Evolutionary conservation across 2,888 invertebrate genomes (phyloP).

Genomic region (Notodonta dromedarius): DNA sequence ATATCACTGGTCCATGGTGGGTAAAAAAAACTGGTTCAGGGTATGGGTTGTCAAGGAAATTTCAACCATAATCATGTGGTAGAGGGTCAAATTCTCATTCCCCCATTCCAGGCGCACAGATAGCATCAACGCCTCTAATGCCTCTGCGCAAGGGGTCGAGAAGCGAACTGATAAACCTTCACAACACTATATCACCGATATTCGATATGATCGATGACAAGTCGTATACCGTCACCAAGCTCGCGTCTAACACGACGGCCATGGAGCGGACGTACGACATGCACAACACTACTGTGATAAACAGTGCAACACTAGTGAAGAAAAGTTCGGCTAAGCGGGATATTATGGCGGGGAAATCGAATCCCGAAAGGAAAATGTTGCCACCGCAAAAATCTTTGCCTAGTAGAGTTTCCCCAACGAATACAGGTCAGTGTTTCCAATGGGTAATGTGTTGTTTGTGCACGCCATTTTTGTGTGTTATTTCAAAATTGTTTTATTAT

Average conservation of each 20-base stretch:
- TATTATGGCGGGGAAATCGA: conserved; percentile 55
- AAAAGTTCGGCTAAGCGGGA: conserved; percentile 63
- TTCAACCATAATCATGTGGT: neutral
- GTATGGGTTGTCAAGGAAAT: neutral
- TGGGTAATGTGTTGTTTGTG: neutral
- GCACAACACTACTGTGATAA: conserved; percentile 62
- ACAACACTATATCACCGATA: conserved; percentile 76
- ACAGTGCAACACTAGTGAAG: conserved; percentile 66
- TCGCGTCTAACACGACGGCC: conserved; percentile 30
- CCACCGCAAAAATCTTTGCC: conserved; percentile 44
- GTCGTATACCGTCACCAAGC: conserved; percentile 61
- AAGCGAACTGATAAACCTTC: conserved; percentile 61
- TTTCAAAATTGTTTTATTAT: neutral
- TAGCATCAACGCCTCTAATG: conserved; percentile 74
- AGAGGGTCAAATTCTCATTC: neutral
- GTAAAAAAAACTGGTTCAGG: neutral
- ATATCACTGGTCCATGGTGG: neutral
- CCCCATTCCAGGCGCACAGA: conserved; percentile 56
- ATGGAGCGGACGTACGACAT: conserved; percentile 59
- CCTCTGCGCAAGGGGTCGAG: conserved; percentile 51
- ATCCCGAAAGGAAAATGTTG: conserved; percentile 60
- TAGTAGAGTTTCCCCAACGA: conserved; percentile 46
- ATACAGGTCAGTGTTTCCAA: conserved; percentile 46
- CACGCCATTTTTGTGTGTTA: conserved; percentile 5
- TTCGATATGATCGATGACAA: conserved; percentile 68